Percentiles rank a stretch among this genome's conserved stretches.
Evolutionary conservation across 1,140 invertebrate species (phyloP).

Genomic region (Homalodisca vitripennis): DNA sequence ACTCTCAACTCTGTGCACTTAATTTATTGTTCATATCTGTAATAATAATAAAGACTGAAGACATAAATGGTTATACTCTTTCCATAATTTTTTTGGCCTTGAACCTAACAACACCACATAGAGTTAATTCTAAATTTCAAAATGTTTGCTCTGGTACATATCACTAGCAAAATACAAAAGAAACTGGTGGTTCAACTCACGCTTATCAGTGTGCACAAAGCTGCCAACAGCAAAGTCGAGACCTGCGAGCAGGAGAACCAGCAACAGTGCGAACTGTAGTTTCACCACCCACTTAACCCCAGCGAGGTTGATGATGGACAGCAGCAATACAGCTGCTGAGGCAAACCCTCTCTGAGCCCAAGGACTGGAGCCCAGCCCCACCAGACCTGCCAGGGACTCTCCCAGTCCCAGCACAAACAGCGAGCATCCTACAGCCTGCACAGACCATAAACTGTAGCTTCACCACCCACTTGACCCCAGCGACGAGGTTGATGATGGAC

Average conservation of each 20-base stretch:
- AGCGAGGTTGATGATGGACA: conserved; percentile 85
- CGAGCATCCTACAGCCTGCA: conserved; percentile 90
- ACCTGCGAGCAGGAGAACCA: conserved; percentile 81
- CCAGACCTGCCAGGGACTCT: conserved; percentile 86
- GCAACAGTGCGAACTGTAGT: conserved; percentile 80
- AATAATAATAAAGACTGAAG: no score
- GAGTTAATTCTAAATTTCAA: no score
- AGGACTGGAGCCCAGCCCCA: conserved; percentile 65
- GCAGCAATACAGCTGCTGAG: conserved; percentile 72
- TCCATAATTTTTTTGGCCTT: no score
- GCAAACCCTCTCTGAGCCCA: conserved; percentile 81
- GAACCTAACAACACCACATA: no score
- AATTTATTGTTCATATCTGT: no score
- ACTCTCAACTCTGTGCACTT: no score
- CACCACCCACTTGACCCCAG: conserved; percentile 92
- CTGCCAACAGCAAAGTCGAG: conserved; percentile 88
- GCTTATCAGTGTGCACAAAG: conserved; percentile 66
- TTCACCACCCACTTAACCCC: conserved; percentile 94
- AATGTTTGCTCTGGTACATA: no score
- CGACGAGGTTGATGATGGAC: no score
- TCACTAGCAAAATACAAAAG: no score
- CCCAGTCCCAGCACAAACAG: conserved; percentile 95
- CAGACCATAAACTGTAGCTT: conserved; percentile 80
- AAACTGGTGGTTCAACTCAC: no score
- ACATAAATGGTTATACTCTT: no score